Conservation (phyloP, 2,888 invertebrate genomes). For the Catocala sponsa region DNA sequence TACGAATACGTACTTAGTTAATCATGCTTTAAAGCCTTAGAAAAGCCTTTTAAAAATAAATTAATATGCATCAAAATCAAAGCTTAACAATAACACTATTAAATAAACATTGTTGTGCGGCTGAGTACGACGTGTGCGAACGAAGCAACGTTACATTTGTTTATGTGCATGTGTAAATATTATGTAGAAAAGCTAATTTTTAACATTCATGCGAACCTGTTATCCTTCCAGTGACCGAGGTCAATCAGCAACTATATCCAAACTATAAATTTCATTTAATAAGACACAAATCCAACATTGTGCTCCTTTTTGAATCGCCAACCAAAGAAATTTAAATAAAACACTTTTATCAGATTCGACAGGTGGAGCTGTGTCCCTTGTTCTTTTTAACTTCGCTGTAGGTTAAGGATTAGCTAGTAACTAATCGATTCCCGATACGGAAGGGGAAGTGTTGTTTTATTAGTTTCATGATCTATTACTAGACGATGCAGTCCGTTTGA, state of each 20-base stretch:
- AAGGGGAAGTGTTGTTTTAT: conserved; percentile 69
- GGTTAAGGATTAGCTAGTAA: conserved; percentile 83
- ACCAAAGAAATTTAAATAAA: conserved; percentile 86
- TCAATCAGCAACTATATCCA: conserved; percentile 85
- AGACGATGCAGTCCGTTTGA: conserved; percentile 44
- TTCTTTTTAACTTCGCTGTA: conserved; percentile 84
- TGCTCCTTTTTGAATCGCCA: conserved; percentile 83
- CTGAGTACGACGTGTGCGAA: conserved; percentile 24
- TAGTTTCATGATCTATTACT: conserved; percentile 59
- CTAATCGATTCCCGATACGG: conserved; percentile 82
- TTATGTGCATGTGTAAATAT: conserved; percentile 49
- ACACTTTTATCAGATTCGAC: conserved; percentile 88
- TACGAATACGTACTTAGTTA: not conserved
- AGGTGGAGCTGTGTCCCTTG: conserved; percentile 78
- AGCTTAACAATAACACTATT: not conserved
- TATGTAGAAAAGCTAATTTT: conserved; percentile 69
- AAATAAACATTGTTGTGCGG: conserved; percentile 8
- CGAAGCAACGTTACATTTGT: conserved; percentile 27
- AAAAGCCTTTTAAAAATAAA: not conserved
- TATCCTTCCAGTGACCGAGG: conserved; percentile 83
- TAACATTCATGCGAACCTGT: conserved; percentile 74
- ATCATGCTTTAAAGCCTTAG: conserved; percentile 1
- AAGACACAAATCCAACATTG: conserved; percentile 85
- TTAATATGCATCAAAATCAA: conserved; percentile 1
- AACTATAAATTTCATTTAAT: conserved; percentile 88